Evolutionary conservation across 2,888 invertebrate species (phyloP).

Genomic region (Stenchaetothrips biformis): DNA sequence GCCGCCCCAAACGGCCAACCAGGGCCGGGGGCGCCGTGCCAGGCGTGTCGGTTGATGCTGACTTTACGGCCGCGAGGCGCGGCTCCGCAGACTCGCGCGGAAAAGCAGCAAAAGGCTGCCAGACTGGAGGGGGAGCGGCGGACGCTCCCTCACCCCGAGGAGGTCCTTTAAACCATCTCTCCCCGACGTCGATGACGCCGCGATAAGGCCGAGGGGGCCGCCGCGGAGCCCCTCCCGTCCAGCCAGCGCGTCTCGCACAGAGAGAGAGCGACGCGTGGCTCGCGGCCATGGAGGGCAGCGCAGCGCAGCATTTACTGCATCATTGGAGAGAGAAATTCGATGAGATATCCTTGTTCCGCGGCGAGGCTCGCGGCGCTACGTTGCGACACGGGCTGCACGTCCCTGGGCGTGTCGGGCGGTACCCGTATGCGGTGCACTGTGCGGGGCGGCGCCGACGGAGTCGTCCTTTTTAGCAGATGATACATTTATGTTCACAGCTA

Average conservation of each 20-base stretch:
- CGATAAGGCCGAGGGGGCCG: not conserved
- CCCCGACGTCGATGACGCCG: not conserved
- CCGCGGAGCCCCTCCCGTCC: not conserved
- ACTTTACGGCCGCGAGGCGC: too few species aligned
- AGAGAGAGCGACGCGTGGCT: not conserved
- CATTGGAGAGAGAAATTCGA: constrained; percentile 5
- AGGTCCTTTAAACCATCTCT: too few species aligned
- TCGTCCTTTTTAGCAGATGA: too few species aligned
- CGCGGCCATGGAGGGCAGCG: not conserved
- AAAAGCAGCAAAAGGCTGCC: not conserved
- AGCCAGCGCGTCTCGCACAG: not conserved
- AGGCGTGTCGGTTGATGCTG: too few species aligned
- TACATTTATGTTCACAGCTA: too few species aligned
- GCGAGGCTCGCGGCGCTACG: not conserved
- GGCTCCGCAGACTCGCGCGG: not conserved
- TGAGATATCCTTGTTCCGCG: not conserved
- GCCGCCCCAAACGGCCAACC: not conserved
- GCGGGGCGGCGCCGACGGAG: too few species aligned
- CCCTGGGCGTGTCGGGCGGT: too few species aligned
- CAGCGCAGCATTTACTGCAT: not conserved
- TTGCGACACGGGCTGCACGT: too few species aligned
- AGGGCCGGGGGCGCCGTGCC: too few species aligned
- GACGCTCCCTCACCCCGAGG: too few species aligned
- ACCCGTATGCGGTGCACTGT: too few species aligned
- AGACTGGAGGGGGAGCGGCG: not conserved